Percentiles rank a stretch among this genome's conserved stretches.
Conservation (phyloP, 2,113 vertebrate genomes). For the Antigone vipio region DNA sequence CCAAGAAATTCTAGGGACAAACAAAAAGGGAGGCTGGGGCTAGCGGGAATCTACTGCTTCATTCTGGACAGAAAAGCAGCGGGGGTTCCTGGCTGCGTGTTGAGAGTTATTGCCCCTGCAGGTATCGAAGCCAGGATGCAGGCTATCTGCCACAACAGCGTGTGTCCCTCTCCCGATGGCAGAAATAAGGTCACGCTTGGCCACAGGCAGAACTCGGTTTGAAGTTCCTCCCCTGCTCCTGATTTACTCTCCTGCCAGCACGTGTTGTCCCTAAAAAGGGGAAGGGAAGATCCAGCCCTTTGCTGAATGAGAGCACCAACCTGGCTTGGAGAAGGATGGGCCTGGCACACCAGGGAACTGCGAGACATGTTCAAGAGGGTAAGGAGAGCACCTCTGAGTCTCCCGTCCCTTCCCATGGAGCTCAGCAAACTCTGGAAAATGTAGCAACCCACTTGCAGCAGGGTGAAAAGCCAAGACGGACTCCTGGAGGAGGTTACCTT, state of each 20-base stretch:
- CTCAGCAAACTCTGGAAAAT: neutral
- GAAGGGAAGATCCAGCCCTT: neutral
- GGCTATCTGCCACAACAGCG: neutral
- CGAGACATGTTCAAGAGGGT: neutral
- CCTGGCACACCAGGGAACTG: neutral
- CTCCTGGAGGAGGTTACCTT: neutral
- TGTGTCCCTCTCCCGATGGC: neutral
- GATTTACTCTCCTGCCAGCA: neutral
- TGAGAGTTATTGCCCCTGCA: neutral
- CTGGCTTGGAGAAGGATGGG: neutral
- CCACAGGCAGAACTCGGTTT: neutral
- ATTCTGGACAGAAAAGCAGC: neutral
- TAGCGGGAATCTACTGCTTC: neutral
- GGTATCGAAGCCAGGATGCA: neutral
- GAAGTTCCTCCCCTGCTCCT: neutral
- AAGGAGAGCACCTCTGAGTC: neutral
- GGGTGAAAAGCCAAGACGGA: neutral
- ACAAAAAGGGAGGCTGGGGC: neutral
- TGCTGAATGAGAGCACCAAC: neutral
- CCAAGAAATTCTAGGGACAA: neutral
- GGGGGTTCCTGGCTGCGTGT: neutral
- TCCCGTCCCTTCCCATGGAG: neutral
- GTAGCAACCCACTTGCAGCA: neutral
- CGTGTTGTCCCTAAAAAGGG: neutral
- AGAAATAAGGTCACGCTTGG: neutral